Conservation (phyloP, 2,113 vertebrate species). For the Lepus americanus region DNA sequence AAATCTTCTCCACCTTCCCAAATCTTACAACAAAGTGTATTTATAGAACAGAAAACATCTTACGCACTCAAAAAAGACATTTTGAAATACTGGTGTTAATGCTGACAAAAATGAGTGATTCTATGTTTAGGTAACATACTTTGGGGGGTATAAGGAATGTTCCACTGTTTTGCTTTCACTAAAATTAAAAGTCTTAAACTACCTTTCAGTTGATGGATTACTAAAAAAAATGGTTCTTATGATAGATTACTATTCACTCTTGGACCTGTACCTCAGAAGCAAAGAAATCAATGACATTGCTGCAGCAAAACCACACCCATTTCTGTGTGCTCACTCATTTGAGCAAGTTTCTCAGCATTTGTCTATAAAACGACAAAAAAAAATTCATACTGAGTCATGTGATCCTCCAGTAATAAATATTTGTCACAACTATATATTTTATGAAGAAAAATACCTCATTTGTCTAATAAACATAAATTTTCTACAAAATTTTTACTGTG, state of each 20-base stretch:
- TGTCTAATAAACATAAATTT: background rate
- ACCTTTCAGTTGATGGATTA: background rate
- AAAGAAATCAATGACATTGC: conserved; percentile 4
- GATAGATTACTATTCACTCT: background rate
- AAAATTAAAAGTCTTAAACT: conserved; percentile 25
- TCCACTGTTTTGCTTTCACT: background rate
- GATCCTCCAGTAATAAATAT: background rate
- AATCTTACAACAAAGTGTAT: background rate
- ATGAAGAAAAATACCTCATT: background rate
- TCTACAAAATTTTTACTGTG: conserved; percentile 17
- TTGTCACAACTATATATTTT: background rate
- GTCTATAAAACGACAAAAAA: conserved; percentile 39
- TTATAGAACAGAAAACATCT: background rate
- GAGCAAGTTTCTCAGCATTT: background rate
- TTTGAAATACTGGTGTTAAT: background rate
- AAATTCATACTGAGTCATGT: conserved; percentile 34
- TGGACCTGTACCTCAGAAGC: background rate
- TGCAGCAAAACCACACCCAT: background rate
- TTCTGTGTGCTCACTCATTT: background rate
- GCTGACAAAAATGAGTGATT: background rate
- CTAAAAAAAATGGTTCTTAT: conserved; percentile 31
- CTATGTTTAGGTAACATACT: background rate
- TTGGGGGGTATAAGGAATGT: background rate
- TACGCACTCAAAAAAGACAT: background rate
- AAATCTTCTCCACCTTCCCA: background rate